These are phyloP conservation scores for Choreutis nemorana DNA, from an alignment of 2,888 invertebrate species.

Conservation along the genomic window DNA sequence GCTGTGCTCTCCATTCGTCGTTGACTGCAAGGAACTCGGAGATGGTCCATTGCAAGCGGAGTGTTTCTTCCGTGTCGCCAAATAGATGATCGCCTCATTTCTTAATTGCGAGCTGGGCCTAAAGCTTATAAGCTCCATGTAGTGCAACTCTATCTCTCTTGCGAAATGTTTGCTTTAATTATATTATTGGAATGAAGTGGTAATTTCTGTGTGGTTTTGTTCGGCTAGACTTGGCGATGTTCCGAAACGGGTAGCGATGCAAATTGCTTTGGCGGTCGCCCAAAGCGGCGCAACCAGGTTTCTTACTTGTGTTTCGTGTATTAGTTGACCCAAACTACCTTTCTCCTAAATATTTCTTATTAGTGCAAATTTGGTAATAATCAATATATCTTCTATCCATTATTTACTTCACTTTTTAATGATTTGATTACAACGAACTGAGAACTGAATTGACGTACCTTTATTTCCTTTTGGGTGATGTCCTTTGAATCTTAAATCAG, in stretches of 20 bases:
- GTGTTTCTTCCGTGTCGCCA: conserved; percentile 62
- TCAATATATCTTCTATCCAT: too few species aligned
- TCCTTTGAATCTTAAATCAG: conserved; percentile 60
- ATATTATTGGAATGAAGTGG: conserved; percentile 66
- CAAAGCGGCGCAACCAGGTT: conserved; percentile 58
- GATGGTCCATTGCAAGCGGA: conserved; percentile 56
- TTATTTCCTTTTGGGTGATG: conserved; percentile 60
- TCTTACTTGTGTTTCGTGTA: too few species aligned
- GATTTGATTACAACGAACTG: too few species aligned
- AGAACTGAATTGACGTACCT: too few species aligned
- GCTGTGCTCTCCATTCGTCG: conserved; percentile 18
- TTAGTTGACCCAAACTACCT: too few species aligned
- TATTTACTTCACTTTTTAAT: too few species aligned
- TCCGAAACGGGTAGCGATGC: conserved; percentile 66
- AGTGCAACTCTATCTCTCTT: conserved; percentile 54
- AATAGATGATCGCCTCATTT: conserved; percentile 58
- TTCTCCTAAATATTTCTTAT: too few species aligned
- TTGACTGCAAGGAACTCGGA: conserved; percentile 29
- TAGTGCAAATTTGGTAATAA: too few species aligned
- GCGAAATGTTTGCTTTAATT: conserved; percentile 66
- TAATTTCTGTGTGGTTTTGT: conserved; percentile 66
- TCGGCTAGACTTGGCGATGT: conserved; percentile 67
- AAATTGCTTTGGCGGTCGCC: conserved; percentile 65
- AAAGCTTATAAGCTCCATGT: conserved; percentile 66
- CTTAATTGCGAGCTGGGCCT: conserved; percentile 60